Conservation (phyloP, 2,113 vertebrate genomes). For the Oreocharis arfaki region DNA sequence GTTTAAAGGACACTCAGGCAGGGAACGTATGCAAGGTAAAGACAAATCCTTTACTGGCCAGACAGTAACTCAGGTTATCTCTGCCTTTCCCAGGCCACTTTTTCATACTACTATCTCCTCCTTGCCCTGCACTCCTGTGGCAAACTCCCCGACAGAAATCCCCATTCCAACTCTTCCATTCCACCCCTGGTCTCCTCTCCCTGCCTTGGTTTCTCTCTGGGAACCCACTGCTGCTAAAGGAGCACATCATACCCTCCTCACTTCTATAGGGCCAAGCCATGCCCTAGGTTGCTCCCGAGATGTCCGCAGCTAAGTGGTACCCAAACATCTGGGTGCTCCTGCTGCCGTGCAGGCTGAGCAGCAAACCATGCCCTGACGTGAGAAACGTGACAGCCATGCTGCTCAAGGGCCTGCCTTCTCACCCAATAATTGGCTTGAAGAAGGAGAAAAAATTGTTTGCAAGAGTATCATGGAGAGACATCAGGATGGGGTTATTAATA, state of each 20-base stretch:
- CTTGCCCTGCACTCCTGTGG: neutral
- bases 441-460: neutral
- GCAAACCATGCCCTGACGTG: neutral
- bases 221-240: neutral
- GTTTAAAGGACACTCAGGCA: neutral
- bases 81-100: neutral
- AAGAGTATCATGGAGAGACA: neutral
- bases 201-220: neutral
- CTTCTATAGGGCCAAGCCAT: neutral
- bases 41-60: neutral
- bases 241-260: neutral
- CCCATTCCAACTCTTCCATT: neutral
- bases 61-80: neutral
- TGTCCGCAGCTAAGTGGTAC: neutral
- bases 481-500: neutral
- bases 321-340: neutral
- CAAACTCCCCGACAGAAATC: neutral
- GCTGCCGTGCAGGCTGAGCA: neutral
- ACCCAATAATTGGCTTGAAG: neutral
- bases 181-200: neutral
- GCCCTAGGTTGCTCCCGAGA: neutral
- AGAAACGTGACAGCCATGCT: slow-evolving; percentile 25
- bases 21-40: neutral
- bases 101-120: neutral
- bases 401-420: neutral